Conservation (phyloP, 2,797 vertebrate species). For the Hemibagrus guttatus region DNA sequence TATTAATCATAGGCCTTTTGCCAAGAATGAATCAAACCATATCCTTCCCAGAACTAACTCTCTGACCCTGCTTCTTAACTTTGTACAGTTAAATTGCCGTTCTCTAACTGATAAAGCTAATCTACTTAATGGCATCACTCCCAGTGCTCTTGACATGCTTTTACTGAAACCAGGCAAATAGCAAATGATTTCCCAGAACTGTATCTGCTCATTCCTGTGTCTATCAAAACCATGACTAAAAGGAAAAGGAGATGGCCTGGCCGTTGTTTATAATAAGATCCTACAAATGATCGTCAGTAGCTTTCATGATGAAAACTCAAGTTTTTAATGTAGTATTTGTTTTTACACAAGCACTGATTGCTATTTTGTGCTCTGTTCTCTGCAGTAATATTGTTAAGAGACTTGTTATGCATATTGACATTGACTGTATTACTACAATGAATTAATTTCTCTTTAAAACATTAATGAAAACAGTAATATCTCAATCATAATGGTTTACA, state of each 20-base stretch:
- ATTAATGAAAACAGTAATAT: neutral
- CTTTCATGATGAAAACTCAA: neutral
- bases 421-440: neutral
- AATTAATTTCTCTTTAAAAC: neutral
- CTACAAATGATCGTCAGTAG: neutral
- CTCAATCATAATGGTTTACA: neutral
- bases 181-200: neutral
- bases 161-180: neutral
- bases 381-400: neutral
- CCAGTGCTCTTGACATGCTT: neutral
- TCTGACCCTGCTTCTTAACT: neutral
- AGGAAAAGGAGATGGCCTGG: neutral
- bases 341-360: neutral
- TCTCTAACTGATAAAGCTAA: neutral
- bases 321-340: neutral
- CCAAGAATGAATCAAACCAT: constrained; percentile 12
- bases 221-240: neutral
- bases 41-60: constrained; percentile 7
- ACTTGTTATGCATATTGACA: neutral
- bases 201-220: no score
- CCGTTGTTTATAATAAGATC: neutral
- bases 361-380: neutral
- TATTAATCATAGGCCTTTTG: neutral
- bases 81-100: neutral
- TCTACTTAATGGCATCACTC: constrained; percentile 2